phyloP scores from a whole-genome alignment of 2,797 vertebrate genomes.

The Coilia nasus region DNA sequence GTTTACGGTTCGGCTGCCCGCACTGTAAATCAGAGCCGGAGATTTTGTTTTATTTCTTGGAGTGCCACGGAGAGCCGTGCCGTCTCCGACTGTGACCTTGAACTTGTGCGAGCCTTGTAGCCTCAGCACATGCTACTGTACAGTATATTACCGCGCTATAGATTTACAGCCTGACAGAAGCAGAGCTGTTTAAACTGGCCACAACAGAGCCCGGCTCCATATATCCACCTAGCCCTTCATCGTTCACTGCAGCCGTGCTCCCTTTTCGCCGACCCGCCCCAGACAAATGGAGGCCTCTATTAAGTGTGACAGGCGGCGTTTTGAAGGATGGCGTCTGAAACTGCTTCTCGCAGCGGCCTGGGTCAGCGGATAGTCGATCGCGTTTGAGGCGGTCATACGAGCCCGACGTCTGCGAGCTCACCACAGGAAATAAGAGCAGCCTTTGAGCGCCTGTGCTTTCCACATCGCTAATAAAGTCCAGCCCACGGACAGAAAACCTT shows the following conservation, averaged over 20 bases:
- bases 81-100: neutral
- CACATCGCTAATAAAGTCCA: conserved; percentile 78
- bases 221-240: conserved; percentile 17
- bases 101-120: neutral
- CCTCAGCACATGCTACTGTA: conserved; percentile 22
- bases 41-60: neutral
- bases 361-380: conserved; percentile 65
- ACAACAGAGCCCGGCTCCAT: conserved; percentile 16
- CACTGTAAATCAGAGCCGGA: neutral
- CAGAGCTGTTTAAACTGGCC: conserved; percentile 14
- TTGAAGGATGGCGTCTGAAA: conserved; percentile 49
- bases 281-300: conserved; percentile 32
- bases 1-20: neutral
- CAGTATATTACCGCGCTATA: conserved; percentile 2
- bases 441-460: conserved; percentile 74
- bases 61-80: conserved; percentile 1
- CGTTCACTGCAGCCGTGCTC: conserved; percentile 9
- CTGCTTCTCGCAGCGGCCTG: conserved; percentile 58
- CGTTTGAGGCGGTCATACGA: conserved; percentile 70
- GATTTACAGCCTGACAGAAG: conserved; percentile 10
- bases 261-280: conserved; percentile 20
- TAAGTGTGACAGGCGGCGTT: conserved; percentile 43
- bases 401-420: conserved; percentile 63
- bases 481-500: conserved; percentile 51
- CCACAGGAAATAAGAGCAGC: conserved; percentile 71